Base-by-base conservation (phyloP, 2,888 invertebrate species). In the Oscheius sp. region DNA sequence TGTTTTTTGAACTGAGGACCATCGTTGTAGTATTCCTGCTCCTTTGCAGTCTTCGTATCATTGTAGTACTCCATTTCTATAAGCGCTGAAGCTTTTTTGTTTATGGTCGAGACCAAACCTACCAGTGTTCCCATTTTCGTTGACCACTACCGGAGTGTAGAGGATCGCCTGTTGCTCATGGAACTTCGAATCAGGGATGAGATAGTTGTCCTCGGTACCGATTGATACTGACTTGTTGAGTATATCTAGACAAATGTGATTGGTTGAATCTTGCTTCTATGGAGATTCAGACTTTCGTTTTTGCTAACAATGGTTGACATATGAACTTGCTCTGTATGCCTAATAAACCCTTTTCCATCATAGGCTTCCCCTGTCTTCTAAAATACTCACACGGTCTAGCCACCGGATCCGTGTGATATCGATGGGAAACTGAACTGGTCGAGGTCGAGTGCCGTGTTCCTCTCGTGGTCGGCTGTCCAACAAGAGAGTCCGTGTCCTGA, bases 401-500 rank as follows among this genome's bases (percentile, higher is more conserved):
- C 59, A 81, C 74, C 1, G 86, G 86, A 32, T 85, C 84, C 2
- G 78, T 73, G 42, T 85, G 81, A 71, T 86, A 86, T 9, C 86
- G 60, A 1, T 79, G 76, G 2, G 86, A 85, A 47, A 70, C 76
- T 1, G 68, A 63, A 48, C 63, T 35, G n/a, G 80, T 63, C 48
- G 73, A 73, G 11, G 73, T 73, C 9, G 48, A n/a, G 5, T 63
- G 63, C 13, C 73, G 50, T 2, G 35, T 21, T 4, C 32, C 42
- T 21, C 73, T 21, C 2, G 37, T 32, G 32, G 55, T 65, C 68
- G 78, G 68, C 42, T 68, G 68, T 55, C 68, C 68, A 10, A 68
- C 32, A 10, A 68, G 77, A 1, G 77, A 75, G 63, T 73, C 66
- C 63, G 78, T 71, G 70, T 57, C 72, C 21, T 42, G 29, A n/a